A percentile compares a stretch with the other conserved stretches of the same genome.
phyloP scores from a whole-genome alignment of 2,113 vertebrate genomes.

The Tyrannus savana region DNA sequence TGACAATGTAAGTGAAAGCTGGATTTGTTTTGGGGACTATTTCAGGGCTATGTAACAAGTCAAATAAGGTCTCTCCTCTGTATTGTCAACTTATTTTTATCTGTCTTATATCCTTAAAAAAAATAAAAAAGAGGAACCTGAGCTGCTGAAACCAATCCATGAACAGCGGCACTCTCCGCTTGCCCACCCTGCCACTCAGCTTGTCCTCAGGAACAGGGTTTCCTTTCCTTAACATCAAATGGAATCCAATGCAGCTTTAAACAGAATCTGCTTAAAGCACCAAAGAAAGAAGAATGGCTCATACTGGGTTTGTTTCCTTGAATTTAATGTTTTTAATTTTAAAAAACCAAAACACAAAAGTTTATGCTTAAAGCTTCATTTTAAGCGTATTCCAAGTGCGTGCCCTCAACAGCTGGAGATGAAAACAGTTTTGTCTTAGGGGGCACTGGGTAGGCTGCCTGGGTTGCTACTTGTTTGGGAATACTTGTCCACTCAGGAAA shows the following conservation, averaged over 20 bases:
- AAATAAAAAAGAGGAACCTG: background rate
- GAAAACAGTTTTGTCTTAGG: background rate
- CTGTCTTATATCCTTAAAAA: background rate
- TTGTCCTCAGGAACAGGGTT: background rate
- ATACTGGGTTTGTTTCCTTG: background rate
- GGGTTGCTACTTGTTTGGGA: background rate
- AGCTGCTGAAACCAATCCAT: background rate
- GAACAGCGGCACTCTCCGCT: background rate
- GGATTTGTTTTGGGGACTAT: background rate
- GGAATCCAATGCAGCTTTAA: background rate
- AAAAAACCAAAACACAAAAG: background rate
- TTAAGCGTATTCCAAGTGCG: background rate
- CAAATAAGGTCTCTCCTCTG: background rate
- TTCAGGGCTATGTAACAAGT: background rate
- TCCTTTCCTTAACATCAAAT: background rate
- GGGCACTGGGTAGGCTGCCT: background rate
- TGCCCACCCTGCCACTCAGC: background rate
- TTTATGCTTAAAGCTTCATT: background rate
- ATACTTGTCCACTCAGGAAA: background rate
- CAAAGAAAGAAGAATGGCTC: background rate
- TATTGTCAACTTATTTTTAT: background rate
- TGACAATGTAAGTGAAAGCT: background rate
- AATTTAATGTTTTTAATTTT: slow-evolving; percentile 18
- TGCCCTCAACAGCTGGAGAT: background rate
- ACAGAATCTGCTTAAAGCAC: background rate